These are phyloP conservation scores for Anaspis maculata DNA, from an alignment of 2,888 invertebrate species.

Conservation along the genomic window DNA sequence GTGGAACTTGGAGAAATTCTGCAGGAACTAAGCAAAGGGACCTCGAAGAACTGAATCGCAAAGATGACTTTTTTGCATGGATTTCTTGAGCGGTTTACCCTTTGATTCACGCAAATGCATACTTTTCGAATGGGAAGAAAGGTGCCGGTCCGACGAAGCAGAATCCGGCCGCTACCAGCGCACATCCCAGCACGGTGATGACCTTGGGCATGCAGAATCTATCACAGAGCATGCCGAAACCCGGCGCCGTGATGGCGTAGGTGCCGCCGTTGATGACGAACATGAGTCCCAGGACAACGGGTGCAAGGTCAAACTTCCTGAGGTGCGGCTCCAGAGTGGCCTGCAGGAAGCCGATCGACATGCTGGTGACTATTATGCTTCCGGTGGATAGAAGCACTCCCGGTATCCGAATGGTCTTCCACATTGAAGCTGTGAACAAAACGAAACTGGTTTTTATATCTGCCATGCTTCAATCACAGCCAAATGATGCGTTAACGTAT, in stretches of 20 bases:
- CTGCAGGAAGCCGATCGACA: slow-evolving; percentile 80
- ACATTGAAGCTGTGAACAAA: slow-evolving; percentile 51
- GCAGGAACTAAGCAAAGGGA: no score
- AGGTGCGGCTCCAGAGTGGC: slow-evolving; percentile 86
- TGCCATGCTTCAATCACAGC: no score
- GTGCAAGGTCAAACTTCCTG: slow-evolving; percentile 60
- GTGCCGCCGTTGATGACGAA: slow-evolving; percentile 77
- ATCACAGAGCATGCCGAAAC: slow-evolving; percentile 77
- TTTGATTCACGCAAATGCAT: slow-evolving; percentile 34
- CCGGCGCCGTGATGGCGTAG: slow-evolving; percentile 71
- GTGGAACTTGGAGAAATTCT: no score
- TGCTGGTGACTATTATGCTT: slow-evolving; percentile 68
- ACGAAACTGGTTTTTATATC: no score
- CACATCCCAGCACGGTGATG: slow-evolving; percentile 58
- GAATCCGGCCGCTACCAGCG: slow-evolving; percentile 60
- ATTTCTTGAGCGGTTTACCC: not conserved
- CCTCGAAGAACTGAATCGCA: not conserved
- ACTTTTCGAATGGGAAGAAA: slow-evolving; percentile 58
- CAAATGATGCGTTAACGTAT: no score
- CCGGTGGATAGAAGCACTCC: slow-evolving; percentile 61
- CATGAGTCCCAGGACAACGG: slow-evolving; percentile 66
- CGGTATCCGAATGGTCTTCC: slow-evolving; percentile 61
- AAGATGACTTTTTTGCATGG: not conserved
- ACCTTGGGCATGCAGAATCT: slow-evolving; percentile 57
- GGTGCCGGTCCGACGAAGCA: slow-evolving; percentile 74